Percentiles rank a stretch among this genome's conserved stretches.
Conservation (phyloP, 2,888 invertebrate species). For the Marasmarcha lunaedactyla region DNA sequence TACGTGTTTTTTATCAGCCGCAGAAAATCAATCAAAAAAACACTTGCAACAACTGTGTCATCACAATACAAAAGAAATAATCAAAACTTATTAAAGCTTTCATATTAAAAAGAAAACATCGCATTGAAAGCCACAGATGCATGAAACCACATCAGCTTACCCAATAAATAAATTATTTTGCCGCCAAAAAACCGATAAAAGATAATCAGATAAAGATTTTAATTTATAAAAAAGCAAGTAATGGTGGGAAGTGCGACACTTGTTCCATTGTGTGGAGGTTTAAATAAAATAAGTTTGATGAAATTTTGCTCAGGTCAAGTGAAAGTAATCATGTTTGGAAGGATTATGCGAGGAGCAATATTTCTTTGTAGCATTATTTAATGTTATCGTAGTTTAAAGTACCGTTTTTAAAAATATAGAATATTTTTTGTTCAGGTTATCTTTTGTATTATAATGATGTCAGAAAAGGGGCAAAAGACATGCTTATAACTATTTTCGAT, state of each 20-base stretch:
- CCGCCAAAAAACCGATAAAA: slow-evolving; percentile 30
- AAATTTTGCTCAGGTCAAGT: slow-evolving; percentile 6
- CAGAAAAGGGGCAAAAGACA: too few species aligned
- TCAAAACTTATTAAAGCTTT: too few species aligned
- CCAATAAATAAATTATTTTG: slow-evolving; percentile 39
- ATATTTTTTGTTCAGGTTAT: too few species aligned
- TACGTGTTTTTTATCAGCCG: too few species aligned
- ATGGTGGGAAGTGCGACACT: slow-evolving; percentile 48
- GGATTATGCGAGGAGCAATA: slow-evolving; percentile 9
- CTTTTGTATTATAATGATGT: too few species aligned
- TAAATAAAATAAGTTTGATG: slow-evolving; percentile 15
- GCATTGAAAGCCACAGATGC: slow-evolving; percentile 32
- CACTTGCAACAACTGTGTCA: too few species aligned
- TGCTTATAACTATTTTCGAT: too few species aligned
- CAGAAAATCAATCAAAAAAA: too few species aligned
- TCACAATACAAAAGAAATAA: too few species aligned
- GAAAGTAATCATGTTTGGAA: slow-evolving; percentile 7
- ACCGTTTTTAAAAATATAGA: too few species aligned
- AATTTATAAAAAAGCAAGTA: slow-evolving; percentile 46
- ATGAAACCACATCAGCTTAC: slow-evolving; percentile 59
- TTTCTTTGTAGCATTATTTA: too few species aligned
- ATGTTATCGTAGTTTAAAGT: too few species aligned
- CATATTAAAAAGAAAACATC: slow-evolving; percentile 24
- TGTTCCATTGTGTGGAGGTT: slow-evolving; percentile 19
- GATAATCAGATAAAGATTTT: slow-evolving; percentile 67